A percentile compares a stretch with the other conserved stretches of the same genome.
Evolutionary conservation across 2,888 invertebrate genomes (phyloP).

Genomic region (Acleris laterana): DNA sequence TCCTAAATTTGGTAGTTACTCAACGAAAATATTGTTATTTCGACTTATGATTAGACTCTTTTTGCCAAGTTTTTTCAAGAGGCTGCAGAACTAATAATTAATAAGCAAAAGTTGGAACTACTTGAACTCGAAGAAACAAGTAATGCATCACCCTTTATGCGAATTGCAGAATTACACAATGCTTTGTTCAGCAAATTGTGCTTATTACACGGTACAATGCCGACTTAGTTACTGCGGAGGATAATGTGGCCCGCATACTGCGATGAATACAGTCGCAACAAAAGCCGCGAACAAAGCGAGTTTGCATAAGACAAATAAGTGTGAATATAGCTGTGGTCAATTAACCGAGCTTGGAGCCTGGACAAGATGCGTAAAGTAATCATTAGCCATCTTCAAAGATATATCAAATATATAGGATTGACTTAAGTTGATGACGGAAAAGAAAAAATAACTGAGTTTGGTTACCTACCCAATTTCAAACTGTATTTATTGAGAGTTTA

Average conservation of each 20-base stretch:
- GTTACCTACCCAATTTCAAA: no score
- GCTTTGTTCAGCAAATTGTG: conserved; percentile 37
- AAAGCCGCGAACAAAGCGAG: conserved; percentile 21
- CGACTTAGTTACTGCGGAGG: conserved; percentile 22
- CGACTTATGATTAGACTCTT: no score
- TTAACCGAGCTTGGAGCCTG: neutral
- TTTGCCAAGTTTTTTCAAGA: no score
- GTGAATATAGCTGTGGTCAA: neutral
- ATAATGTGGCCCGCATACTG: conserved; percentile 15
- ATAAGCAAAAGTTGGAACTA: no score
- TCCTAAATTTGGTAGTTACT: no score
- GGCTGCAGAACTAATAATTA: no score
- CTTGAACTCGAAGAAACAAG: neutral
- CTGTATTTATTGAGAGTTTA: no score
- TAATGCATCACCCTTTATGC: conserved; percentile 27
- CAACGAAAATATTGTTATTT: no score
- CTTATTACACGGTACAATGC: conserved; percentile 33
- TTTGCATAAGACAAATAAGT: conserved; percentile 19
- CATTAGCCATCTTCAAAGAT: no score
- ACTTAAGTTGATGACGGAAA: no score
- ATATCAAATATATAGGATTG: no score
- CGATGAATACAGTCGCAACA: conserved; percentile 25
- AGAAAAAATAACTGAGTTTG: no score
- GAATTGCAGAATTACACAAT: conserved; percentile 32
- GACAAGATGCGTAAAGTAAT: neutral